Evolutionary conservation across 2,113 vertebrate genomes (phyloP).

Genomic region (Tupaia chinensis): DNA sequence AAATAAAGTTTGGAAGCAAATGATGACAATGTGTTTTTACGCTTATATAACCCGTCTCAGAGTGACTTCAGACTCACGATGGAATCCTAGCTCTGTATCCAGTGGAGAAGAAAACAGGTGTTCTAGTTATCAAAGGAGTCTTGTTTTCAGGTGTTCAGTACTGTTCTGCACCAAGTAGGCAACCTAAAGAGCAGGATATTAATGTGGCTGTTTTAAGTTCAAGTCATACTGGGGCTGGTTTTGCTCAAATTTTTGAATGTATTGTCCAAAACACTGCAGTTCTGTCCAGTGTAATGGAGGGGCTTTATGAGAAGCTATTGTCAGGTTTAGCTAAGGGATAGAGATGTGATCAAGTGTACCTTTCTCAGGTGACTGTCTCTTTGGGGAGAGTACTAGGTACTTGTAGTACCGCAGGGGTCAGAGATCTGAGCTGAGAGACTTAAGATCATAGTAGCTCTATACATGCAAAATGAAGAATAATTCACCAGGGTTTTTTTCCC

Average conservation of each 20-base stretch:
- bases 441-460: background rate
- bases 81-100: background rate
- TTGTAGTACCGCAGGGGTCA: background rate
- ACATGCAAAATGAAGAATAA: background rate
- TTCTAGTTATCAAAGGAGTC: background rate
- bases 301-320: background rate
- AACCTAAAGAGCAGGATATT: background rate
- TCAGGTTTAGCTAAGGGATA: background rate
- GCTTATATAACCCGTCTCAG: slow-evolving; percentile 22
- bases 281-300: background rate
- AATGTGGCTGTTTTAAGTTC: background rate
- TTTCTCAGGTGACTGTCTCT: background rate
- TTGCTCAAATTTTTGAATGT: background rate
- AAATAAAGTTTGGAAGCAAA: slow-evolving; percentile 60
- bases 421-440: background rate
- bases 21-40: slow-evolving; percentile 59
- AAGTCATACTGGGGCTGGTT: background rate
- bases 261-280: background rate
- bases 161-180: background rate
- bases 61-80: slow-evolving; percentile 49
- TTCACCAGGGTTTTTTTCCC: background rate
- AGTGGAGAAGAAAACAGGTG: background rate
- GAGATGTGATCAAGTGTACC: background rate
- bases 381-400: no score
- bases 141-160: slow-evolving; percentile 6